Conservation (phyloP, 2,888 invertebrate genomes). For the Odontocerum albicorne region DNA sequence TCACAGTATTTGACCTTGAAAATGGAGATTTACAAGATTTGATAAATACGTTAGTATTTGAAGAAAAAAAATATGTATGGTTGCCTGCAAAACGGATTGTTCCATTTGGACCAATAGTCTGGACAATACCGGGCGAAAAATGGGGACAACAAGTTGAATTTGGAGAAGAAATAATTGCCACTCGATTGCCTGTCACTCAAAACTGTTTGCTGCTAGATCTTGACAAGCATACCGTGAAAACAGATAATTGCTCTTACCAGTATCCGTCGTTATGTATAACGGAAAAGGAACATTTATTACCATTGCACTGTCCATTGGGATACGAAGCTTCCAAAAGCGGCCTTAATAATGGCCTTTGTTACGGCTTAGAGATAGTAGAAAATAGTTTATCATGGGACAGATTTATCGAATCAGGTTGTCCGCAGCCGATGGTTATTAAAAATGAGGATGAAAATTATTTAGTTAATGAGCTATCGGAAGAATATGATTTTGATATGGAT, state of each 20-base stretch:
- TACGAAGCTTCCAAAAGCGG: slow-evolving; percentile 44
- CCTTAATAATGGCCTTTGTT: slow-evolving; percentile 23
- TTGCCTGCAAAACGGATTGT: slow-evolving; percentile 52
- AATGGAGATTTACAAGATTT: slow-evolving; percentile 43
- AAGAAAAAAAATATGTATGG: slow-evolving; percentile 47
- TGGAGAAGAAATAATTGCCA: slow-evolving; percentile 33
- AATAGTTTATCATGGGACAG: slow-evolving; percentile 21
- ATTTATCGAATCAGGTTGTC: slow-evolving; percentile 20
- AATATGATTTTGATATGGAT: slow-evolving; percentile 7
- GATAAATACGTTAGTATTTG: slow-evolving; percentile 39
- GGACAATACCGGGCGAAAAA: slow-evolving; percentile 51
- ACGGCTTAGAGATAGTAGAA: slow-evolving; percentile 16
- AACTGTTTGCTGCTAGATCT: slow-evolving; percentile 48
- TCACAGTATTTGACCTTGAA: slow-evolving; percentile 48
- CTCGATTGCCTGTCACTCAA: slow-evolving; percentile 41
- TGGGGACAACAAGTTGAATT: slow-evolving; percentile 41
- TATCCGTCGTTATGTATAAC: slow-evolving; percentile 51
- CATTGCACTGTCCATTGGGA: slow-evolving; percentile 47
- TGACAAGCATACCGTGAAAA: slow-evolving; percentile 40
- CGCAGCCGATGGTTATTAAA: slow-evolving; percentile 28
- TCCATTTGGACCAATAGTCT: slow-evolving; percentile 49
- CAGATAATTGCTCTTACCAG: slow-evolving; percentile 44
- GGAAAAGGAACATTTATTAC: slow-evolving; percentile 46
- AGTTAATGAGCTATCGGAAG: slow-evolving; percentile 22
- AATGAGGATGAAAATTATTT: slow-evolving; percentile 28